These are phyloP conservation scores for Dufourea novaeangliae DNA, from an alignment of 1,140 invertebrate genomes.

Conservation along the genomic window DNA sequence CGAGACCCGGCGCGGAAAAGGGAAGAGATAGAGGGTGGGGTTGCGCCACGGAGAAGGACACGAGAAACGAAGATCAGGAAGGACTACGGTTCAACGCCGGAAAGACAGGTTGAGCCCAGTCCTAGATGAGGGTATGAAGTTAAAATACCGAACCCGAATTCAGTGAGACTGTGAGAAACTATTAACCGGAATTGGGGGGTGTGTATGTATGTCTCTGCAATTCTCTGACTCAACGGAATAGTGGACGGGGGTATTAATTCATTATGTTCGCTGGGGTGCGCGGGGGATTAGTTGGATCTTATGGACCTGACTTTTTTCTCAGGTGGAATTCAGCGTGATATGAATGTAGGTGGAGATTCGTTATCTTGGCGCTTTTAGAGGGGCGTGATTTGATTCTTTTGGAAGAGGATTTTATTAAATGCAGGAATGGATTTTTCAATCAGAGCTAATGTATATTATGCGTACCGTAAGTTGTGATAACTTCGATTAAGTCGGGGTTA, in stretches of 20 bases:
- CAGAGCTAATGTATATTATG: no score
- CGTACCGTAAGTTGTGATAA: no score
- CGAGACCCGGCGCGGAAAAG: neutral
- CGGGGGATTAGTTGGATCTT: no score
- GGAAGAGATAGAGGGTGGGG: conserved; percentile 3
- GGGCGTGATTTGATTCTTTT: no score
- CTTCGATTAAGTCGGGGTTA: no score
- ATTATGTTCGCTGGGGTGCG: no score
- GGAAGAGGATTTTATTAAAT: no score
- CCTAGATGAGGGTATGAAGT: conserved; percentile 68
- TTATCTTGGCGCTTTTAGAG: no score
- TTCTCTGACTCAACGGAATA: conserved; percentile 6
- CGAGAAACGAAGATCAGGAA: conserved; percentile 31
- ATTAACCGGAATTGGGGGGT: conserved; percentile 72
- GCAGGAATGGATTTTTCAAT: no score
- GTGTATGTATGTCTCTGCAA: conserved; percentile 27
- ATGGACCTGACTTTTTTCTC: no score
- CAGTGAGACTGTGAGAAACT: conserved; percentile 62
- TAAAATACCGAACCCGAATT: conserved; percentile 69
- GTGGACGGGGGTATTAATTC: neutral
- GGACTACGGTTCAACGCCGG: conserved; percentile 12
- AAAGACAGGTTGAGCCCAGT: conserved; percentile 24
- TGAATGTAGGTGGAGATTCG: neutral
- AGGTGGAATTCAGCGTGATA: no score
- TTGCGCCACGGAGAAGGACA: conserved; percentile 17